A percentile compares a stretch with the other conserved stretches of the same genome.
phyloP scores from a whole-genome alignment of 1,140 invertebrate species.

The Drosophila athabasca region DNA sequence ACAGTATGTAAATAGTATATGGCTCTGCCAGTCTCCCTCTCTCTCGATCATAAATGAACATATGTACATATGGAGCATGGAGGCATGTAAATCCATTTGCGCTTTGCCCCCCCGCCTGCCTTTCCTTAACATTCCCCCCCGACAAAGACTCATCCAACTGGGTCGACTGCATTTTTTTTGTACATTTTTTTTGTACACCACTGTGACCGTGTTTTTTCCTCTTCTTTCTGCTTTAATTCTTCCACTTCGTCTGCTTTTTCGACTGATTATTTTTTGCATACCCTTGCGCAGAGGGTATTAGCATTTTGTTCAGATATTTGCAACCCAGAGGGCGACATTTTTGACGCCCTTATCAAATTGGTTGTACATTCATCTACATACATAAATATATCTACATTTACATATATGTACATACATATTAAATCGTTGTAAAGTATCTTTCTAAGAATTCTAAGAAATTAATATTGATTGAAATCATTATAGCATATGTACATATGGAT shows the following conservation, averaged over 20 bases:
- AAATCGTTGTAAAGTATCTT: too few relatives aligned
- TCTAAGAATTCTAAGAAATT: too few relatives aligned
- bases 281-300: too few relatives aligned
- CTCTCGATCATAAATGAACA: background rate
- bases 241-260: slow-evolving; percentile 15
- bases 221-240: slow-evolving; percentile 9
- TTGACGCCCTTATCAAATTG: too few relatives aligned
- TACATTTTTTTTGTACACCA: slow-evolving; percentile 1
- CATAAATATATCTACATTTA: too few relatives aligned
- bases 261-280: too few relatives aligned
- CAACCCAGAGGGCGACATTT: too few relatives aligned
- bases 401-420: too few relatives aligned
- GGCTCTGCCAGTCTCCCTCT: slow-evolving; percentile 3
- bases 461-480: too few relatives aligned
- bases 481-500: too few relatives aligned
- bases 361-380: too few relatives aligned
- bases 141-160: slow-evolving; percentile 23
- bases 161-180: slow-evolving; percentile 42
- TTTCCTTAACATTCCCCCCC: background rate
- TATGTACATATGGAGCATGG: background rate
- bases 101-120: slow-evolving; percentile 13
- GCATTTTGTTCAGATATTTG: too few relatives aligned
- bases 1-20: background rate
- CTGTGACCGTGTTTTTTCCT: slow-evolving; percentile 35
- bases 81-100: slow-evolving; percentile 31